These are phyloP conservation scores for Sipunculus nudus DNA, from an alignment of 2,888 invertebrate genomes.

Conservation along the genomic window DNA sequence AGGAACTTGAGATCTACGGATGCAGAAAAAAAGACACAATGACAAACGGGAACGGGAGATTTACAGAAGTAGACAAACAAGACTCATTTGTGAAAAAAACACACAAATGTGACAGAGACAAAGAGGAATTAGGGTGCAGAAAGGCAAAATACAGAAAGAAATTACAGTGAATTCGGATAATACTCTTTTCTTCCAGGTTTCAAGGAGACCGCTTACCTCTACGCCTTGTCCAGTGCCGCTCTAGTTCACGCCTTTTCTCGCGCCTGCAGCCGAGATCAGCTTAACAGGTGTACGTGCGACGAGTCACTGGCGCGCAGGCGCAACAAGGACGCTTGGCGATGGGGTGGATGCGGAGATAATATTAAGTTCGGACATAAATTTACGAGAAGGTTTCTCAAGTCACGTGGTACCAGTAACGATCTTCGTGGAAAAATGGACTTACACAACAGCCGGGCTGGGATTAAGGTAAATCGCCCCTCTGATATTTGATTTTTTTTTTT, in stretches of 20 bases:
- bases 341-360: slow-evolving; percentile 97
- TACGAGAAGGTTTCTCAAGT: slow-evolving; percentile 91
- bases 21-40: too few relatives aligned
- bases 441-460: slow-evolving; percentile 63
- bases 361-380: slow-evolving; percentile 95
- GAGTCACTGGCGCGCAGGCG: slow-evolving; percentile 76
- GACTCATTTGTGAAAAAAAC: too few relatives aligned
- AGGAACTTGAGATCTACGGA: too few relatives aligned
- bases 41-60: too few relatives aligned
- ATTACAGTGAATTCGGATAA: slow-evolving; percentile 9
- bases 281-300: slow-evolving; percentile 95
- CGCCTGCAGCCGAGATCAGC: slow-evolving; percentile 91
- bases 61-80: too few relatives aligned
- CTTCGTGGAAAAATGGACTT: slow-evolving; percentile 56
- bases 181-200: slow-evolving; percentile 77
- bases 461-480: slow-evolving; percentile 51
- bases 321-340: slow-evolving; percentile 75
- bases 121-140: too few relatives aligned
- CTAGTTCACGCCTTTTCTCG: slow-evolving; percentile 93
- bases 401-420: slow-evolving; percentile 79
- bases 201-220: slow-evolving; percentile 94
- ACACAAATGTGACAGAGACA: too few relatives aligned
- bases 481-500: not conserved
- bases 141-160: too few relatives aligned
- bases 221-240: slow-evolving; percentile 94